These are phyloP conservation scores for Notodonta ziczac DNA, from an alignment of 2,888 invertebrate genomes.

Conservation along the genomic window DNA sequence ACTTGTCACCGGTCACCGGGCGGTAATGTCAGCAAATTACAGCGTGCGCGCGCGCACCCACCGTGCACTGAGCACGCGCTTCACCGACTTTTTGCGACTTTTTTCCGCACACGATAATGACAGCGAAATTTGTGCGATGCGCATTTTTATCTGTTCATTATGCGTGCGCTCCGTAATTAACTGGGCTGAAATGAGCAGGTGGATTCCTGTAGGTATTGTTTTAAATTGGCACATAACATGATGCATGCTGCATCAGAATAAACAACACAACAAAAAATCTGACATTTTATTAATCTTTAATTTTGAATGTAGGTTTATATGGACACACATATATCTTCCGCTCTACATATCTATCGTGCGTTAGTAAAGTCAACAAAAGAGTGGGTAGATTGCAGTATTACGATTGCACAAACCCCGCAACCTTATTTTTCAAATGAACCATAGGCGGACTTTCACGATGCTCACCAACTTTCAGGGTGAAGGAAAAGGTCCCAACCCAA, in stretches of 20 bases:
- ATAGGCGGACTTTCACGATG: no score
- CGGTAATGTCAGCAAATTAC: slow-evolving; percentile 49
- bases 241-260: not conserved
- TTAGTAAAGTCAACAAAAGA: no score
- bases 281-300: not conserved
- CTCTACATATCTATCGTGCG: no score
- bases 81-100: slow-evolving; percentile 12
- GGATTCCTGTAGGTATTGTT: slow-evolving; percentile 14
- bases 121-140: slow-evolving; percentile 23
- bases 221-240: not conserved
- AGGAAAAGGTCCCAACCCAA: no score
- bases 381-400: no score
- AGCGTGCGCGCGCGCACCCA: slow-evolving; percentile 22
- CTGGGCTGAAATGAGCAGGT: slow-evolving; percentile 21
- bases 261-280: not conserved
- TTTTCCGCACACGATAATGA: slow-evolving; percentile 26
- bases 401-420: no score
- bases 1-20: slow-evolving; percentile 27
- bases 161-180: slow-evolving; percentile 30
- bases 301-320: no score
- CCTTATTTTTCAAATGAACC: no score
- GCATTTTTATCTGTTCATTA: slow-evolving; percentile 18
- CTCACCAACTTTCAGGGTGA: no score
- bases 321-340: no score
- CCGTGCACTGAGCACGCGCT: slow-evolving; percentile 5